Evolutionary conservation across 2,888 invertebrate species (phyloP), one percentile per base, ranked within the genome.

Genomic region (Leistus spinibarbis): DNA sequence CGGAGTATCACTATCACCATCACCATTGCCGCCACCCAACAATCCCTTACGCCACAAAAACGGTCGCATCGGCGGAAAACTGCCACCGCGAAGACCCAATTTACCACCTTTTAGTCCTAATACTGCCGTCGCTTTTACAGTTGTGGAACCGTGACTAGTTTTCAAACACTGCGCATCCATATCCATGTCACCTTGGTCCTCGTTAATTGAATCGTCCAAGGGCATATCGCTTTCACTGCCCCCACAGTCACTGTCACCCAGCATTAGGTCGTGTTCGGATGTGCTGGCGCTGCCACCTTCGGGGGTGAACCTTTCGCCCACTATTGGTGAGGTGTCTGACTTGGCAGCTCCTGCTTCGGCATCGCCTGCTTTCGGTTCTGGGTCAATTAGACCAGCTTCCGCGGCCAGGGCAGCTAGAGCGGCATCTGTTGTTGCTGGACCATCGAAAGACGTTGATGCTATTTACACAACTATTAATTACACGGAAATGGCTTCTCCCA

Each of bases 401-500:
- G 90, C 90, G 7, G 90, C 90, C 19, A 91, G 81, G 3, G 90
- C 90, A 16, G 90, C 89, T 10, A 91, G 81, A 1, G 90, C 90
- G 0, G 90, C 89, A 79, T 90, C 90, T 0, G 89, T 90, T 2
- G 90, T 89, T 0, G 89, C 90, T 5, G 90, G 89, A 4, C 89
- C 88, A 78, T 90, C 89, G 77, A 85, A 86, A 0, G 88, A 87
- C 10, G 88, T 87, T 27, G 87, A 88, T 17, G 88, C 87, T 86
- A 75, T 56, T 17, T 40, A 40, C 40, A 40, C 40, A 40, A 13
- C 13, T 40, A 40, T 40, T 40, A 40, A 40, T 40, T 7, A 40
- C 40, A 40, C 40, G 40, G 5, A 5, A 4, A 40, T 3, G 13
- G 40, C 13, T 7, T 40, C 40, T 40, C 40, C 40, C 40, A 40